Base-by-base conservation (phyloP, 2,797 vertebrate species). In the Eurystomus glaucurus region DNA sequence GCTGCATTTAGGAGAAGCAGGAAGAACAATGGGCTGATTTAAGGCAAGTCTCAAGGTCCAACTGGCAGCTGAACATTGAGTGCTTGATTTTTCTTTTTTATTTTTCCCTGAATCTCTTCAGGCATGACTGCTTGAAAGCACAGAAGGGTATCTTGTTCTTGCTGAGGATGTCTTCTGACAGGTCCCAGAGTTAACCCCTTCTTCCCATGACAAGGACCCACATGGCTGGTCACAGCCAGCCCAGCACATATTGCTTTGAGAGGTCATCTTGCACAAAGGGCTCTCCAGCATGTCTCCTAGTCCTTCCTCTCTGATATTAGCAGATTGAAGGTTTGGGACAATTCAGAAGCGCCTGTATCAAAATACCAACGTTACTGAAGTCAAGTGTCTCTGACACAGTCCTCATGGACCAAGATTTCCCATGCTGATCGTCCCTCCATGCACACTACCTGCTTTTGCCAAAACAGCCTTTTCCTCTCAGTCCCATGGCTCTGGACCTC, bases 31-130 rank as follows among this genome's bases (percentile, higher is more conserved):
- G 26, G 86, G 16, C 29, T 57, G 50, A 31, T 70, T 70, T 46
- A 35, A 70, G 21, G 65, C 17, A 74, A 86, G 86, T 22, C 64
- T 80, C 54, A 35, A 62, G 14, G 55, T 60, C 29, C 51, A 62
- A 3, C 29, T 61, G 19, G 45, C 54, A 43, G 20, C 29, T 71
- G 29, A 39, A 45, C 14, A 11, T 0, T 16, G 29, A 84, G 10
- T 0, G 2, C 2, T 46, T 35, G 13, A 3, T 6, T 21, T 26
- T 54, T 29, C 11, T 51, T 39, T 54, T 25, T 26, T 31, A 60
- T 70, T 70, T 68, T 39, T 58, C 21, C 29, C 35, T 25, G 3
- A 25, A 9, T 43, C 14, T n/a, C 72, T 69, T 21, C 28, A 31
- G 48, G 39, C 17, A 25, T n/a, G 50, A 31, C 43, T 35, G 28